Evolutionary conservation across 1,140 invertebrate species (phyloP).

Genomic region (Xylocopa sonorina): DNA sequence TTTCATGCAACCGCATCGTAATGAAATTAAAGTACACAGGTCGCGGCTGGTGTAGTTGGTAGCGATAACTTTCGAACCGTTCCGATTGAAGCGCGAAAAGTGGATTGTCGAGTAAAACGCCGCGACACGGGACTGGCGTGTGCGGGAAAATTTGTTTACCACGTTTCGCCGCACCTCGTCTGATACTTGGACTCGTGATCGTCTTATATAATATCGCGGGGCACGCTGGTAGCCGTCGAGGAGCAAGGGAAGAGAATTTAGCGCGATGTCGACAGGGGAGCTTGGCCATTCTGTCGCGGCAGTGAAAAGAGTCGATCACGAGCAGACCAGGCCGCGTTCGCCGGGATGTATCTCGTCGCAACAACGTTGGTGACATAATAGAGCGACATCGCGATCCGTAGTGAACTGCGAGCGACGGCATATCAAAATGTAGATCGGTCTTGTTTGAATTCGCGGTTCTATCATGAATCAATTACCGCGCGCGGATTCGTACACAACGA

Average conservation of each 20-base stretch:
- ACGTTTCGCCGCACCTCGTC: neutral
- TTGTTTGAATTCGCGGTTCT: conserved; percentile 76
- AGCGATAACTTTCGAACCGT: conserved; percentile 20
- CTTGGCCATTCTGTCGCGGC: conserved; percentile 4
- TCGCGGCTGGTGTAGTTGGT: neutral
- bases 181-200: too few relatives aligned
- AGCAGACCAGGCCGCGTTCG: conserved; percentile 53
- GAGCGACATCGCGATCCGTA: conserved; percentile 58
- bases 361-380: conserved; percentile 62
- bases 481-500: conserved; percentile 73
- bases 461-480: conserved; percentile 78
- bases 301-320: conserved; percentile 60
- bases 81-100: conserved; percentile 3
- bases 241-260: too few relatives aligned
- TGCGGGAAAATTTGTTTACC: neutral
- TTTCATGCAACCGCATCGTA: conserved; percentile 1
- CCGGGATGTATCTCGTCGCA: conserved; percentile 60
- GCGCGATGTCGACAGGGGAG: neutral
- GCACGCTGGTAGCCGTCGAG: too few relatives aligned
- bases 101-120: neutral
- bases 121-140: neutral
- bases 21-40: conserved; percentile 34
- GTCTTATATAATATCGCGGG: neutral
- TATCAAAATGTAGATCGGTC: conserved; percentile 73
- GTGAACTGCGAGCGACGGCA: conserved; percentile 60